Base-by-base conservation (phyloP, 2,113 vertebrate genomes). In the Thinocorus orbignyianus region DNA sequence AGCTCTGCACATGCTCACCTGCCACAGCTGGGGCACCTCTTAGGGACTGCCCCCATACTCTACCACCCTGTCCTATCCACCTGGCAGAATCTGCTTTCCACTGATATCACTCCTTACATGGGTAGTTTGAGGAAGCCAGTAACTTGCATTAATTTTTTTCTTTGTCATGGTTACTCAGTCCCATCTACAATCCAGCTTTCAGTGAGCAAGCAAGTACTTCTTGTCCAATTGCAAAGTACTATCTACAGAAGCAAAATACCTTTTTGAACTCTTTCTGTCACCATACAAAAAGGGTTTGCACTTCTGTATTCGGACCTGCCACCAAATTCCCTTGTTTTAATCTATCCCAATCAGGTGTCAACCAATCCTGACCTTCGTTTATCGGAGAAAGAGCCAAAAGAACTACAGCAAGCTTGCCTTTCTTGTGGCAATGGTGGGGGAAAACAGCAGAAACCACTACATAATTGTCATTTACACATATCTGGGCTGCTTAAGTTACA, bases 101-200 rank as follows among this genome's bases (percentile, higher is more conserved):
- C 8, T 3, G 12, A 8, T 7, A 17, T 22, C 19, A 9, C 28
- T 54, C 65, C 39, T 65, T 18, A 28, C n/a, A 49, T 0, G 2
- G 48, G 10, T 1, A 44, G 77, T 19, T 31, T 54, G 77, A 62
- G 91, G 41, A 51, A 28, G 26, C 3, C 54, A 86, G 51, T n/a
- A 68, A 51, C 5, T n/a, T 18, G 16, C 26, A 81, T 26, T 37
- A 2, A 9, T 49, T 76, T 42, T 58, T 37, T 64, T 65, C 70
- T 82, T 54, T 44, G 49, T 26, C 51, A 10, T 0, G 0, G 64
- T 41, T 73, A 11, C 33, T 25, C 13, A 12, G 33, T 28, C 19
- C 42, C 23, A 26, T 23, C 23, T 42, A 58, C 3, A 90, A 77
- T 5, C 17, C n/a, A 51, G 46, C 20, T 25, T 26, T 33, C 41